Base-by-base conservation (phyloP, 2,888 invertebrate genomes). In the Orgyia antiqua region DNA sequence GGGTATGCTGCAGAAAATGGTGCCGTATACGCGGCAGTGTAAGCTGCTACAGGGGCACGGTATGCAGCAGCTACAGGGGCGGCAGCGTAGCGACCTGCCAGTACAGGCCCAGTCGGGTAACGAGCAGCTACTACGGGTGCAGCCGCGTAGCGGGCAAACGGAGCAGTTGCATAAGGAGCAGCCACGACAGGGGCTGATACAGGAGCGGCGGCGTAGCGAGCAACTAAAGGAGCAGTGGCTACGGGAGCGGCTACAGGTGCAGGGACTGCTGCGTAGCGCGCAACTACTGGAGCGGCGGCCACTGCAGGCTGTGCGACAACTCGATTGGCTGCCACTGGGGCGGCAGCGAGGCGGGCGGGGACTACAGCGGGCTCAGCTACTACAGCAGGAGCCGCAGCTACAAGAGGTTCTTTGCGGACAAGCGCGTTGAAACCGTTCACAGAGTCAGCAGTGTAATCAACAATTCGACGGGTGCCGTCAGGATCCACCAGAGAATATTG, bases 121-220 rank as follows among this genome's bases (percentile, higher is more conserved):
- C 55, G 52, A 3, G 59, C 51, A 2, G 57, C 45, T 33, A 55
- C 46, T 2, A 21, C 9, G 15, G 30, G 31, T 7, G 48, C 45
- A 19, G 51, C 52, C 6, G 55, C 51, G 55, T 91, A 90, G 24
- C 94, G 83, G 11, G 89, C 38, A 88, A 77, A 39, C 86, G n/a
- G 1, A 10, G 26, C 17, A 9, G 89, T 59, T 88, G 89, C 53
- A 28, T 57, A 53, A 12, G 55, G 53, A 4, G 59, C 51, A 2
- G 57, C 50, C 1, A 57, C 49, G 1, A 35, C 41, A 2, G 62
- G 55, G 1, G 63, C 51, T 2, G 55, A n/a, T n/a, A 26, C 36
- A 1, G 35, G 31, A 10, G 41, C 38, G 3, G 44, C 33, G 10
- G 25, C 26, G 9, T 31, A 31, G 3, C 27, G 26, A 7, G 31